These are phyloP conservation scores for Pocota personata DNA, from an alignment of 2,888 invertebrate species.

Conservation along the genomic window DNA sequence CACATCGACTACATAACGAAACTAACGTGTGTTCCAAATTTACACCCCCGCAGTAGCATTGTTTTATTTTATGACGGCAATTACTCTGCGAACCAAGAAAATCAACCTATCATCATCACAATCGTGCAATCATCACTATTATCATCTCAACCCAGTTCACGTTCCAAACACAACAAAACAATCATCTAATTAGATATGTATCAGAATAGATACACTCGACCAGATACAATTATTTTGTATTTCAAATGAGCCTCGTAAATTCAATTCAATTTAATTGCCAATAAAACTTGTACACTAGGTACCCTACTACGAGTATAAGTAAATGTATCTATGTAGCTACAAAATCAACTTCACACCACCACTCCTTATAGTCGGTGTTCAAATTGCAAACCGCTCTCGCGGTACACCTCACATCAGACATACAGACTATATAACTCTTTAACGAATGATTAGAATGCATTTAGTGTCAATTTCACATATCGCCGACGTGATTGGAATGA, in stretches of 20 bases:
- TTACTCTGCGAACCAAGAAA: background rate
- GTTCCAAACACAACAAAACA: conserved; percentile 32
- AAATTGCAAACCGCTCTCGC: background rate
- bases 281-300: conserved; percentile 48
- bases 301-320: background rate
- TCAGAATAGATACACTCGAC: conserved; percentile 24
- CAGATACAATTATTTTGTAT: conserved; percentile 59
- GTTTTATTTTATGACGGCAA: background rate
- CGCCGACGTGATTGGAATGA: conserved; percentile 59
- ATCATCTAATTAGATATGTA: conserved; percentile 62
- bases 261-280: conserved; percentile 60
- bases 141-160: conserved; percentile 36
- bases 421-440: background rate
- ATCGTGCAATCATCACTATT: background rate
- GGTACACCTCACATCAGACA: background rate
- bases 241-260: conserved; percentile 56
- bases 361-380: background rate
- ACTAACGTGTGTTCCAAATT: background rate
- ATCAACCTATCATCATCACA: background rate
- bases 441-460: conserved; percentile 59
- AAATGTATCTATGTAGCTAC: background rate
- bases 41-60: background rate
- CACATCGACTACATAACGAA: background rate
- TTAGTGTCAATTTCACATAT: conserved; percentile 66
- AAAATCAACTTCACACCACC: background rate